Evolutionary conservation across 2,888 invertebrate species (phyloP).

Genomic region (Flexamia atlantica): DNA sequence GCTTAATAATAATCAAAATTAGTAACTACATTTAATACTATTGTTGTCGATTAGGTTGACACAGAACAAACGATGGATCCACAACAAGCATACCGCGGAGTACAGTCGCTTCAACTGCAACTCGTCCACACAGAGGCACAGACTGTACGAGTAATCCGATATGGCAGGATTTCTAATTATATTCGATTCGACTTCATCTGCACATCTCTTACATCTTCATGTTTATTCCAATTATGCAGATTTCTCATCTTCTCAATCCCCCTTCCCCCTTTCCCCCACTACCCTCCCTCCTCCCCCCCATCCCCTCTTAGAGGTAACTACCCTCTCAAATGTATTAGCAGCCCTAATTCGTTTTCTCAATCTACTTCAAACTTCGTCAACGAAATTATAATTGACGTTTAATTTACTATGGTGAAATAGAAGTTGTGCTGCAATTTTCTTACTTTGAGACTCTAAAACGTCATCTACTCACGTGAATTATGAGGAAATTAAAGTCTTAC

Average conservation of each 20-base stretch:
- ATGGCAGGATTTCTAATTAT: constrained; percentile 58
- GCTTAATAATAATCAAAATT: too few species aligned
- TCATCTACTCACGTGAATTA: too few species aligned
- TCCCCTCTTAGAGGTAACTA: constrained; percentile 36
- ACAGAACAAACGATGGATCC: not conserved
- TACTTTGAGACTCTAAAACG: too few species aligned
- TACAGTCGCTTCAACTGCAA: not conserved
- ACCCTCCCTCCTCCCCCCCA: not conserved
- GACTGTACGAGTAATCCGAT: constrained; percentile 61
- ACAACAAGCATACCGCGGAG: not conserved
- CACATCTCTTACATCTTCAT: constrained; percentile 59
- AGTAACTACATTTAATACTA: too few species aligned
- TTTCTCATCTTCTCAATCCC: constrained; percentile 44
- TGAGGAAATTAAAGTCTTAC: too few species aligned
- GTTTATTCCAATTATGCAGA: constrained; percentile 59
- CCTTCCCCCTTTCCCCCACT: not conserved
- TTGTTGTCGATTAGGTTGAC: too few species aligned
- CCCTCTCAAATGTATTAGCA: constrained; percentile 58
- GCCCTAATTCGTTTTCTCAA: constrained; percentile 47
- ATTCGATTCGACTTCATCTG: constrained; percentile 60
- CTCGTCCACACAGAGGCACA: not conserved
- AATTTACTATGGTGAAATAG: not conserved
- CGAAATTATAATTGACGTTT: constrained; percentile 10
- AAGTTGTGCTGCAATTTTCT: too few species aligned
- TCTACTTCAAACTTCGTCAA: constrained; percentile 42